A percentile compares a stretch with the other conserved stretches of the same genome.
These are phyloP conservation scores for Drosophila neocordata DNA, from an alignment of 1,140 invertebrate genomes.

Conservation along the genomic window DNA sequence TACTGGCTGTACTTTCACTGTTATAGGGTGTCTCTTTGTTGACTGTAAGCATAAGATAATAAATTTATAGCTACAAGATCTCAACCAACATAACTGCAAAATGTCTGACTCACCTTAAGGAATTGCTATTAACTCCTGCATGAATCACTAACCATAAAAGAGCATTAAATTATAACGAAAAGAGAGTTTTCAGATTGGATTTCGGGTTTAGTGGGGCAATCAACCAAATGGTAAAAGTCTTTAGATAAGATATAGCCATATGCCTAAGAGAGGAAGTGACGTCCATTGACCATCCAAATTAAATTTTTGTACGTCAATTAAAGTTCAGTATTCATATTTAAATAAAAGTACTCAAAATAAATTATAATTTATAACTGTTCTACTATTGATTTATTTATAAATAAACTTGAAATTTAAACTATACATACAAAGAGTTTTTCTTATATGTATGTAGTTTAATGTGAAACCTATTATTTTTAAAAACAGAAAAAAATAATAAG, in stretches of 20 bases:
- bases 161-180: not conserved
- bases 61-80: not conserved
- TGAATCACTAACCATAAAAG: conserved; percentile 3
- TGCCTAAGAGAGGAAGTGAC: not conserved
- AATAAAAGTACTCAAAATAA: not conserved
- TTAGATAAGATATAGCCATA: not conserved
- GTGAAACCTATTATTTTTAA: too few species aligned
- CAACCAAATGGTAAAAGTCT: not conserved
- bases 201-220: conserved; percentile 7
- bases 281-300: too few species aligned
- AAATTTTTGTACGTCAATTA: not conserved
- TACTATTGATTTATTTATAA: not conserved
- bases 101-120: conserved; percentile 13
- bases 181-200: not conserved
- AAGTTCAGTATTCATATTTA: not conserved
- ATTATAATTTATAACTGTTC: too few species aligned
- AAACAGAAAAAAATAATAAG: too few species aligned
- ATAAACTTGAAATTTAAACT: too few species aligned
- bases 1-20: not conserved
- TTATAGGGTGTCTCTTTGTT: not conserved
- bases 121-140: not conserved
- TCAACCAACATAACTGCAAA: conserved; percentile 10
- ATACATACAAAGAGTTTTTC: too few species aligned
- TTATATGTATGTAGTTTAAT: too few species aligned
- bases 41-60: not conserved